Percentiles rank a stretch among this genome's conserved stretches.
phyloP scores from a whole-genome alignment of 2,888 invertebrate genomes.

The Eupithecia subfuscata region DNA sequence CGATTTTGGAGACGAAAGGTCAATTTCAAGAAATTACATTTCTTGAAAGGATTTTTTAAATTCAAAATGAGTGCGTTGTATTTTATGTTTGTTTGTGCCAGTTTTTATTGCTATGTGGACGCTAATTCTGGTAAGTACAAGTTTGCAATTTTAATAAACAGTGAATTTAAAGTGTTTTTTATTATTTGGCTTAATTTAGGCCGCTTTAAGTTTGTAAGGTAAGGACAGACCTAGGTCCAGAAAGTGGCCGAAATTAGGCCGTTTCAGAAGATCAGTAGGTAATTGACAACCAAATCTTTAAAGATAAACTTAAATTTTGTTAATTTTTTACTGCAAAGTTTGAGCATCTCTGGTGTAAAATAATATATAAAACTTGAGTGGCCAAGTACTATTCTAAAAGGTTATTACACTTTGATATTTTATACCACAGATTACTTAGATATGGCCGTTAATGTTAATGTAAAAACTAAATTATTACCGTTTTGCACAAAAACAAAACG shows the following conservation, averaged over 20 bases:
- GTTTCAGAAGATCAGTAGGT: neutral
- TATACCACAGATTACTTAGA: no score
- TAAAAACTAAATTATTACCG: no score
- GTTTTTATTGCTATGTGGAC: slow-evolving; percentile 34
- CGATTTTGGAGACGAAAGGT: slow-evolving; percentile 29
- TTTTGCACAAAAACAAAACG: no score
- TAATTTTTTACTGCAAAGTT: no score
- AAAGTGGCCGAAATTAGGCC: neutral
- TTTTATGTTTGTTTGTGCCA: slow-evolving; percentile 35
- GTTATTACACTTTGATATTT: no score
- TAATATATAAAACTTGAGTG: no score
- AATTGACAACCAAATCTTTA: neutral
- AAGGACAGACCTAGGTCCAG: neutral
- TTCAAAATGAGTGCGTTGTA: slow-evolving; percentile 40
- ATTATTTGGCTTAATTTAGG: neutral
- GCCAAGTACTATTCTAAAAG: no score
- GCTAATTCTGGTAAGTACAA: slow-evolving; percentile 35
- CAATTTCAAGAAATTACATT: slow-evolving; percentile 3
- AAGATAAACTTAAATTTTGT: no score
- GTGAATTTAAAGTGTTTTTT: neutral
- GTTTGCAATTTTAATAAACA: neutral
- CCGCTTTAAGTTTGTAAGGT: neutral
- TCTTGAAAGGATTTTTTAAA: slow-evolving; percentile 9
- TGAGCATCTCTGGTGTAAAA: no score
- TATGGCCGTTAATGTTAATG: no score